Evolutionary conservation across 35 echinoderm and acorn worm species (phyloP).

Genomic region (Diadema setosum): DNA sequence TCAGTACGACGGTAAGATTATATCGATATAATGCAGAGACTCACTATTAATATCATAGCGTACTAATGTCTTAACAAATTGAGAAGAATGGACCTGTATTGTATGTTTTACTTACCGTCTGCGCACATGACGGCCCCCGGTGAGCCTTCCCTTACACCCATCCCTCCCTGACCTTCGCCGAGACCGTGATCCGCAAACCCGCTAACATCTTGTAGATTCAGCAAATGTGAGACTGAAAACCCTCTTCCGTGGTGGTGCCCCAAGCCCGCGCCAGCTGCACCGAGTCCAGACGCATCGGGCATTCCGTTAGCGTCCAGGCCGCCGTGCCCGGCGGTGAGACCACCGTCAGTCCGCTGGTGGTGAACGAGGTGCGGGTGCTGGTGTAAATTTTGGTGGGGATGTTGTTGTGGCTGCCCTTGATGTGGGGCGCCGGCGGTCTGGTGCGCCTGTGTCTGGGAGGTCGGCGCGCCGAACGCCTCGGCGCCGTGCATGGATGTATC

Average conservation of each 20-base stretch:
- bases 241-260: background rate
- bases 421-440: background rate
- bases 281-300: background rate
- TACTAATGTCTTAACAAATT: too few relatives aligned
- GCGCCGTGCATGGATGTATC: background rate
- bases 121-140: background rate
- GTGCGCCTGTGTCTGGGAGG: background rate
- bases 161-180: background rate
- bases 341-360: background rate
- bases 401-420: background rate
- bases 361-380: background rate
- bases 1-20: too few relatives aligned
- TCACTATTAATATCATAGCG: too few relatives aligned
- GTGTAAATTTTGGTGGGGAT: background rate
- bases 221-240: background rate
- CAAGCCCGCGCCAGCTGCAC: background rate
- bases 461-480: background rate
- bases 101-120: background rate
- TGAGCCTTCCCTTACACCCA: background rate
- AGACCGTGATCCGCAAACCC: background rate
- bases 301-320: background rate
- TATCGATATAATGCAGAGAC: too few relatives aligned
- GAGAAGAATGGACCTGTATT: too few relatives aligned
- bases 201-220: background rate
- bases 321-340: background rate